Conservation (phyloP, 2,113 vertebrate species). For the Mustela nigripes region DNA sequence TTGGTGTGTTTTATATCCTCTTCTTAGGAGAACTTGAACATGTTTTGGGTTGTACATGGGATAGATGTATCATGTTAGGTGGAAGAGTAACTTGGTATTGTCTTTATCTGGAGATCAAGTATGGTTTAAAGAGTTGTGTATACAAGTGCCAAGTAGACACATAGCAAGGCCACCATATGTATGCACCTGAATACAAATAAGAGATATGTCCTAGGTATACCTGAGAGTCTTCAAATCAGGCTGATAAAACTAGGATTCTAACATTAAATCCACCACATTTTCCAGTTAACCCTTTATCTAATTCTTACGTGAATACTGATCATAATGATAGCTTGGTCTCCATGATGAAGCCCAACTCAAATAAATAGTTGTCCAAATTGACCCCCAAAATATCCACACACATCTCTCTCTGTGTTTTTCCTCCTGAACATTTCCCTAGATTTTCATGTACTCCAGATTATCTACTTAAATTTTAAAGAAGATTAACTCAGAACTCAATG, state of each 20-base stretch:
- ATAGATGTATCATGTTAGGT: not conserved
- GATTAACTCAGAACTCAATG: not conserved
- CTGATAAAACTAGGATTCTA: not conserved
- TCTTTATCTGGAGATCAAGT: not conserved
- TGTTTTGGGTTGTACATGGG: not conserved
- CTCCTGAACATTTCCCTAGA: not conserved
- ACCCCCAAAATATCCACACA: not conserved
- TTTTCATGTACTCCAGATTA: not conserved
- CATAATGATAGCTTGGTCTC: not conserved
- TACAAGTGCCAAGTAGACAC: not conserved
- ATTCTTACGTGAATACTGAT: not conserved
- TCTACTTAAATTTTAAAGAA: not conserved
- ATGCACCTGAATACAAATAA: not conserved
- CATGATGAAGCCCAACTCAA: not conserved
- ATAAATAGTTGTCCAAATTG: not conserved
- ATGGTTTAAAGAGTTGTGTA: not conserved
- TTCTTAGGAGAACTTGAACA: not conserved
- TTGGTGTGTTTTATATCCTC: not conserved
- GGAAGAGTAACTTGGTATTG: not conserved
- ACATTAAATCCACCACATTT: not conserved
- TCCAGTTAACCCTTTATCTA: not conserved
- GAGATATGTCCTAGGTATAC: not conserved
- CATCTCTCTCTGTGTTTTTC: not conserved
- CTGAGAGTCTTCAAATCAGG: not conserved
- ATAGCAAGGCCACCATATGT: not conserved